Conservation (phyloP, 2,113 vertebrate species). For the Periophthalmus modestus region DNA sequence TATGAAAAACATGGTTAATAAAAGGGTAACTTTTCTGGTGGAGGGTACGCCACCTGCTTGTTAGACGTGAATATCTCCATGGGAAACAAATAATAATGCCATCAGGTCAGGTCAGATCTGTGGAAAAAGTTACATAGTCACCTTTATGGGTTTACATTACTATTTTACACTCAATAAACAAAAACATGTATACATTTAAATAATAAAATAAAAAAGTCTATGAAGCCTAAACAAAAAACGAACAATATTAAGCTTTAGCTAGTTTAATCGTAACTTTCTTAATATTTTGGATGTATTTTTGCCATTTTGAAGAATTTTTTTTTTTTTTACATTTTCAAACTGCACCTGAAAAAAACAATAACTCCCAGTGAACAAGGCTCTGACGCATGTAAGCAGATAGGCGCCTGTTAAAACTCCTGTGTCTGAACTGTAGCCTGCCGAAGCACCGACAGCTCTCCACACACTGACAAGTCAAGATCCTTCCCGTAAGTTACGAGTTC, state of each 20-base stretch:
- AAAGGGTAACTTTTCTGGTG: no score
- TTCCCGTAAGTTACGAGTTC: constrained; percentile 49
- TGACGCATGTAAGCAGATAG: background rate
- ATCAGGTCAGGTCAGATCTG: no score
- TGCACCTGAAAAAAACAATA: background rate
- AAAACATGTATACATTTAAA: no score
- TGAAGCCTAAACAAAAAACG: no score
- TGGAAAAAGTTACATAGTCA: no score
- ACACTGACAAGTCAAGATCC: constrained; percentile 55
- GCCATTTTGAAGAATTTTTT: background rate
- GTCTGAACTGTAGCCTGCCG: constrained; percentile 39
- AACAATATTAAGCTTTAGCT: no score
- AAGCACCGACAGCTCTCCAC: constrained; percentile 29
- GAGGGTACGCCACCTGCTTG: no score
- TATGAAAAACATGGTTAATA: no score
- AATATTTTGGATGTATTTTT: background rate
- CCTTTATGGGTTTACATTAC: no score
- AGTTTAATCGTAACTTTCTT: no score
- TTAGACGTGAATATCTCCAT: background rate
- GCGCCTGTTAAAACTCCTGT: constrained; percentile 5
- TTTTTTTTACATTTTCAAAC: background rate
- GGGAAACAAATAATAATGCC: background rate
- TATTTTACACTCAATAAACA: no score
- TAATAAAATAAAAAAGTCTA: no score
- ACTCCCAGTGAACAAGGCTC: background rate